These are phyloP conservation scores for Cnemophilus loriae DNA, from an alignment of 2,113 vertebrate genomes.

Conservation along the genomic window DNA sequence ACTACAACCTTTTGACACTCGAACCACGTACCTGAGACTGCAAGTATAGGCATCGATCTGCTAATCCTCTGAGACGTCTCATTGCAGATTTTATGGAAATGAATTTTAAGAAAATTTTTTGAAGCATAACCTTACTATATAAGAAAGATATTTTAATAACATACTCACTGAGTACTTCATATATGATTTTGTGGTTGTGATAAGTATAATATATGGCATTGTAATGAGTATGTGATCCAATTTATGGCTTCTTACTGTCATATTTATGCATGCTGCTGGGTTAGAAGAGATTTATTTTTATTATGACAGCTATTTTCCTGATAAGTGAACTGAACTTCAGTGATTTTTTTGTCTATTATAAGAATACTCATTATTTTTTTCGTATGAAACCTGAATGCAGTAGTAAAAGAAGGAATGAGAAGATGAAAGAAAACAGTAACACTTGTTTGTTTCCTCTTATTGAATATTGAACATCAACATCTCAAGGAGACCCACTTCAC, in stretches of 20 bases:
- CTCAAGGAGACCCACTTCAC: not conserved
- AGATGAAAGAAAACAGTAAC: not conserved
- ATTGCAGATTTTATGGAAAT: not conserved
- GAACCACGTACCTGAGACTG: not conserved
- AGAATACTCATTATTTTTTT: not conserved
- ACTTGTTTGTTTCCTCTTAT: not conserved
- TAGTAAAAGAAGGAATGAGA: not conserved
- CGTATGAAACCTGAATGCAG: not conserved
- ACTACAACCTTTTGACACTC: not conserved
- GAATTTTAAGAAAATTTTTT: not conserved
- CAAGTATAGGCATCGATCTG: not conserved
- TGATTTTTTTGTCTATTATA: not conserved
- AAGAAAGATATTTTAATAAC: not conserved
- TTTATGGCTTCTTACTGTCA: not conserved
- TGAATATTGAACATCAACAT: not conserved
- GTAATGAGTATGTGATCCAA: not conserved
- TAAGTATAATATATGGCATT: not conserved
- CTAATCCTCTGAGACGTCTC: not conserved
- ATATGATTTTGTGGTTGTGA: not conserved
- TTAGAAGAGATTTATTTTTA: not conserved
- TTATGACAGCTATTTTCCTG: not conserved
- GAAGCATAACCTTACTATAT: not conserved
- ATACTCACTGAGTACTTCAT: not conserved
- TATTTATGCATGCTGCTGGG: not conserved
- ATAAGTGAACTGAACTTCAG: not conserved